Evolutionary conservation across 1,140 invertebrate genomes (phyloP).

Genomic region (Macrosteles quadrilineatus): DNA sequence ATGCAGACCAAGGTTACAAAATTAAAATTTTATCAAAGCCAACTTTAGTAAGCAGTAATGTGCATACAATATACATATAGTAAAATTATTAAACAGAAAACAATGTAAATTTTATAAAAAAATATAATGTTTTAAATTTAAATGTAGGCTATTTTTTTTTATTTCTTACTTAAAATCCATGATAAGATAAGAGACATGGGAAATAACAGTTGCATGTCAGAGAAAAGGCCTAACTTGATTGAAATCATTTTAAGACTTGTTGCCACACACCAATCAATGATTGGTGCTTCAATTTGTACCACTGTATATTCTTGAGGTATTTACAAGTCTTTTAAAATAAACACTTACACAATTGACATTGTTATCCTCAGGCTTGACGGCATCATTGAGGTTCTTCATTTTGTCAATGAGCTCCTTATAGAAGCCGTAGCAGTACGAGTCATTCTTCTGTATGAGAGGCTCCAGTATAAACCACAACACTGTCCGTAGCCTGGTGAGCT

Average conservation of each 20-base stretch:
- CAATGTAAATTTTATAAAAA: not conserved
- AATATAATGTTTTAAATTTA: not conserved
- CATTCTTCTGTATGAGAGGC: slow-evolving; percentile 88
- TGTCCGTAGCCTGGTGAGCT: slow-evolving; percentile 74
- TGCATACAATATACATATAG: not conserved
- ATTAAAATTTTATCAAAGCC: too few species aligned
- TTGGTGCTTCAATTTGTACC: too few species aligned
- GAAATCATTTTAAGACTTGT: too few species aligned
- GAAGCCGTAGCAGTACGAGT: slow-evolving; percentile 94
- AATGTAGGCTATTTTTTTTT: too few species aligned
- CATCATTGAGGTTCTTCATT: slow-evolving; percentile 91
- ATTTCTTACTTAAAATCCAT: too few species aligned
- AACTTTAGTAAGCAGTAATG: not conserved
- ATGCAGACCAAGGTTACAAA: slow-evolving; percentile 18
- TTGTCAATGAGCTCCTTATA: slow-evolving; percentile 91
- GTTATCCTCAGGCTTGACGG: slow-evolving; percentile 78
- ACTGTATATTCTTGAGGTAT: too few species aligned
- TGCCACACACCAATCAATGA: too few species aligned
- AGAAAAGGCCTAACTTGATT: too few species aligned
- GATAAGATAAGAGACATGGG: too few species aligned
- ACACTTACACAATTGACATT: slow-evolving; percentile 73
- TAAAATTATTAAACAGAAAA: not conserved
- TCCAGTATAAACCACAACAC: slow-evolving; percentile 94
- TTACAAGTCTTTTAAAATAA: too few species aligned
- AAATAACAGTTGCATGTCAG: too few species aligned